Base-by-base conservation (phyloP, 2,888 invertebrate genomes). In the Eristalinus sepulchralis region DNA sequence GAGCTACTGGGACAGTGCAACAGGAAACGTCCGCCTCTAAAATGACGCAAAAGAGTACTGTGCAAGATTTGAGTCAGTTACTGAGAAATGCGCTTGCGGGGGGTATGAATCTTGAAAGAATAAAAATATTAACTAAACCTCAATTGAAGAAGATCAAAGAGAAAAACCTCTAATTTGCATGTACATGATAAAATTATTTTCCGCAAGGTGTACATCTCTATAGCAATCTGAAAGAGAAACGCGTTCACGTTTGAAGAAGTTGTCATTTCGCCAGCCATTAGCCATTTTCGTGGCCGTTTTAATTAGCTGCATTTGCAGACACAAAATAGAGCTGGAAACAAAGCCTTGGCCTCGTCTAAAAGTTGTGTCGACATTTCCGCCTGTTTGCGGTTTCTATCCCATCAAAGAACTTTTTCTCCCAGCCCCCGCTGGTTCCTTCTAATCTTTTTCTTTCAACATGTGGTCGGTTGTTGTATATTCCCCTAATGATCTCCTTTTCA, bases 401-500 rank as follows among this genome's bases (percentile, higher is more conserved):
- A 71, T 78, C 78, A 78, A 78, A 71, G 71, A 11, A 70, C 4
- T 36, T 70, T 34, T 55, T 39, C 39, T 63, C n/a, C 22, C 24
- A 24, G 24, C 11, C 55, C 57, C 6, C 59, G 36, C 0, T 60
- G 31, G 39, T 53, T 60, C 36, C 22, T 57, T 27, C 34, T 20
- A 57, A 55, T 59, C 60, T 64, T 20, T 10, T 47, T 8, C 47
- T 78, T 78, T 64, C 39, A 78, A 64, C 71, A 78, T 71, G 78
- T 78, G 64, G 70, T 78, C 71, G 63, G 22, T 57, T 55, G 64
- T 8, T 47, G 47, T 78, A 27, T 71, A 47, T 64, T 71, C 64
- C 39, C 57, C 57, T 78, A 79, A 79, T 79, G 64, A 79, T 79
- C 66, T 66, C 71, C 63, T 66, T 57, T 72, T 79, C 64, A 72